Evolutionary conservation across 2,113 vertebrate species (phyloP).

Genomic region (Eptesicus fuscus): DNA sequence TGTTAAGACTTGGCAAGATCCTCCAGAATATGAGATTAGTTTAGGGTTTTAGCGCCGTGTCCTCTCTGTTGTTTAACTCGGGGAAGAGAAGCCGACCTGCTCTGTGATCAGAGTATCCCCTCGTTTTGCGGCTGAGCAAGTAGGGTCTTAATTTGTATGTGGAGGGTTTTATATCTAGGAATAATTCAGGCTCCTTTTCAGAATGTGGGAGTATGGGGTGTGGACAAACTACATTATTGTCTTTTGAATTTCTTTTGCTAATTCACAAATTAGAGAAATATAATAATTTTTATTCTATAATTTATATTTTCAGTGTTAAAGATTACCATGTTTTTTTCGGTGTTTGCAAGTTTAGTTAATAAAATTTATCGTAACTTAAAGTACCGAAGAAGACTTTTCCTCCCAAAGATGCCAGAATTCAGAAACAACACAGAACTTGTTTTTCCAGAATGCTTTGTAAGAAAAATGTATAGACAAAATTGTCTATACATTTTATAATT

Average conservation of each 20-base stretch:
- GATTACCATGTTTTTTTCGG: neutral
- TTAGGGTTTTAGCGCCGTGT: neutral
- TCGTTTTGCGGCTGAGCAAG: constrained; percentile 23
- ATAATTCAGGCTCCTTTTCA: constrained; percentile 51
- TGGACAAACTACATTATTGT: neutral
- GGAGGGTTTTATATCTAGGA: constrained; percentile 49
- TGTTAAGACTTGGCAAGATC: neutral
- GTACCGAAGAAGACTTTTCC: neutral
- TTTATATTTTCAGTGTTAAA: neutral
- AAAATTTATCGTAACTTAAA: constrained; percentile 36
- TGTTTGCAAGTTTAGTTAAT: neutral
- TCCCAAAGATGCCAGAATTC: neutral
- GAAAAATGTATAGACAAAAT: neutral
- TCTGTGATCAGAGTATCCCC: neutral
- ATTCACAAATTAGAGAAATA: constrained; percentile 6
- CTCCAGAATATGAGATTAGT: constrained; percentile 5
- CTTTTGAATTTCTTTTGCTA: constrained; percentile 25
- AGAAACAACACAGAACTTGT: constrained; percentile 36
- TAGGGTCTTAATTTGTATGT: constrained; percentile 24
- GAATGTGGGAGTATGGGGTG: neutral
- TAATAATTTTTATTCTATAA: neutral
- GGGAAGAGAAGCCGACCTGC: neutral
- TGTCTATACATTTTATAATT: constrained; percentile 2
- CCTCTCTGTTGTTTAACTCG: constrained; percentile 7
- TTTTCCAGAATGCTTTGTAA: neutral